These are phyloP conservation scores for Bembecia ichneumoniformis DNA, from an alignment of 2,888 invertebrate genomes.

Conservation along the genomic window DNA sequence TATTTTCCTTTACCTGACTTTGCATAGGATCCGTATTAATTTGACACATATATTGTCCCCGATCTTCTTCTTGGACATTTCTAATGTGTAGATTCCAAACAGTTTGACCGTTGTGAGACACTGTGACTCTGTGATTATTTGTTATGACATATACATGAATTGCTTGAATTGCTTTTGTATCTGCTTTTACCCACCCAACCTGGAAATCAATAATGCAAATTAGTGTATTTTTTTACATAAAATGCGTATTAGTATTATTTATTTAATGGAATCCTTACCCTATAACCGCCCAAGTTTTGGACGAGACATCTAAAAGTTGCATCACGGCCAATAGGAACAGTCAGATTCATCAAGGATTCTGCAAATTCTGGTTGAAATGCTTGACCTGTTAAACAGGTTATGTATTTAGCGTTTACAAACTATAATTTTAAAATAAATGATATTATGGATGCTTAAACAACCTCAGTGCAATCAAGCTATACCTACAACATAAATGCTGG, in stretches of 20 bases:
- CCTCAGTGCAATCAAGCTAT: no score
- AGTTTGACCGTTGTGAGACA: conserved; percentile 87
- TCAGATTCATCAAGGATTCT: conserved; percentile 86
- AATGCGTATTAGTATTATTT: background rate
- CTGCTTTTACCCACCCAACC: conserved; percentile 95
- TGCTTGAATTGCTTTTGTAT: conserved; percentile 93
- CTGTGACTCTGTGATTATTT: conserved; percentile 88
- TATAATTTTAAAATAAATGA: background rate
- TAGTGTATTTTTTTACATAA: background rate
- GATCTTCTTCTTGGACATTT: conserved; percentile 88
- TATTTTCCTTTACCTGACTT: conserved; percentile 79
- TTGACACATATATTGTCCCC: conserved; percentile 94
- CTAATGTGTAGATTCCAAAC: conserved; percentile 93
- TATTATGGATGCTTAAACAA: no score
- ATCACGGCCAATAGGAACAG: conserved; percentile 87
- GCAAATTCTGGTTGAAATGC: conserved; percentile 89
- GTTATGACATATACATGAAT: conserved; percentile 94
- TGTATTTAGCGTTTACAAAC: background rate
- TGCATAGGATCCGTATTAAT: conserved; percentile 96
- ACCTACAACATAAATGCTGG: background rate
- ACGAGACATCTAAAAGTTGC: conserved; percentile 90
- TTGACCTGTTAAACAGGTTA: conserved; percentile 63
- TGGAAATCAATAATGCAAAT: conserved; percentile 33
- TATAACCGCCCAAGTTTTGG: conserved; percentile 88
- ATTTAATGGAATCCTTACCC: conserved; percentile 73